These are phyloP conservation scores for Rachycentron canadum DNA, from an alignment of 2,797 vertebrate genomes.

Conservation along the genomic window DNA sequence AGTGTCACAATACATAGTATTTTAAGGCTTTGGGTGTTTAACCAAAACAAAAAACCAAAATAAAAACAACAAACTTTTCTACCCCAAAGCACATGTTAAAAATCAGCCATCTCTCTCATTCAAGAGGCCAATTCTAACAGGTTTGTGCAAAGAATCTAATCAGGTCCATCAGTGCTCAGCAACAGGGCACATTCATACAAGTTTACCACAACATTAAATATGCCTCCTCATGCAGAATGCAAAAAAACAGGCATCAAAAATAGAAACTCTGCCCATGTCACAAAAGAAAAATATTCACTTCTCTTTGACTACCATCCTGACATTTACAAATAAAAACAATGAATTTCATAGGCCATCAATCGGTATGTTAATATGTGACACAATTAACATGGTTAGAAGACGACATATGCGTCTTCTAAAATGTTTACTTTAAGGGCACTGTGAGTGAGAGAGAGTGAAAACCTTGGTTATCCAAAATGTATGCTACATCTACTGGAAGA, in stretches of 20 bases:
- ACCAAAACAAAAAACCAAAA: slow-evolving; percentile 56
- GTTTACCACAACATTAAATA: slow-evolving; percentile 79
- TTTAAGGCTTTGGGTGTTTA: slow-evolving; percentile 86
- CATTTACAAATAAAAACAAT: slow-evolving; percentile 44
- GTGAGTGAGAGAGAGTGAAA: slow-evolving; percentile 45
- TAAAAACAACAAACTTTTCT: slow-evolving; percentile 56
- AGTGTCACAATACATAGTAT: slow-evolving; percentile 90
- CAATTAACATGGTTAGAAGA: slow-evolving; percentile 41
- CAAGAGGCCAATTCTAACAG: slow-evolving; percentile 80
- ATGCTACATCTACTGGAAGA: slow-evolving; percentile 85
- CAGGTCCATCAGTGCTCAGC: slow-evolving; percentile 84
- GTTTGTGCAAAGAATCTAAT: slow-evolving; percentile 88
- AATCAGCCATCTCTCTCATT: slow-evolving; percentile 77
- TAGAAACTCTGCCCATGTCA: slow-evolving; percentile 57
- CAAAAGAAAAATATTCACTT: slow-evolving; percentile 52
- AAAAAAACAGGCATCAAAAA: slow-evolving; percentile 64
- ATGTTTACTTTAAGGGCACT: slow-evolving; percentile 58
- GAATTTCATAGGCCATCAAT: slow-evolving; percentile 46
- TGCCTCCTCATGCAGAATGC: slow-evolving; percentile 58
- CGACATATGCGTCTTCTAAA: slow-evolving; percentile 44
- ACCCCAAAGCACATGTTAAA: slow-evolving; percentile 80
- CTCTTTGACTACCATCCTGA: slow-evolving; percentile 53
- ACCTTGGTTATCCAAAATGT: slow-evolving; percentile 49
- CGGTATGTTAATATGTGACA: slow-evolving; percentile 50
- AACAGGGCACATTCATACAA: slow-evolving; percentile 79